Base-by-base conservation (phyloP, 2,797 vertebrate species). In the Poecilia velifera region DNA sequence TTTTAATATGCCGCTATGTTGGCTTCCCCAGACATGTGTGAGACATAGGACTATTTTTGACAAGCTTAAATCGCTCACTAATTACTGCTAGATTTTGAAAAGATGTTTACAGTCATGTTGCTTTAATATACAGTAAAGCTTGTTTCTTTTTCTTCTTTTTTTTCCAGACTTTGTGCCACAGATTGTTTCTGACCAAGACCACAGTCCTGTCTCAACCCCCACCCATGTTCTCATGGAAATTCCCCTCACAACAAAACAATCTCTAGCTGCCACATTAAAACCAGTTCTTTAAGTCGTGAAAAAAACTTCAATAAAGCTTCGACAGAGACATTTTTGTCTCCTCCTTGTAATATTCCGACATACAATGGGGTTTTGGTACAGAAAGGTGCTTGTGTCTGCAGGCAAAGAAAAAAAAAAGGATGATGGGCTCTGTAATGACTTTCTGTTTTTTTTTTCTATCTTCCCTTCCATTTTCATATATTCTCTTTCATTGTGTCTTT, bases 151-250 rank as follows among this genome's bases (percentile, higher is more conserved):
- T 51, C 34, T 34, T 34, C 0, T 72, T 73, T 47, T 76, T 66
- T 36, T 25, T 76, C 55, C 79, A 73, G 80, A 43, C 72, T 45
- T 62, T 76, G 71, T 57, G 71, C 49, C 80, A 68, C 78, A 86
- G 78, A 74, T 84, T 89, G 84, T 87, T 77, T 91, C 82, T 76
- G 78, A 88, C 87, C 84, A 78, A 72, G 85, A 90, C 87, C 88
- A 81, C 77, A 74, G 81, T 86, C 86, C 77, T 75, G 81, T 86
- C 86, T 86, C 86, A 73, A 85, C 83, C 34, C 62, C 62, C 62
- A 16, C 36, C 36, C 20, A 41, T 74, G 78, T 80, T 90, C 81
- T 90, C 88, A 86, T 94, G 91, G 91, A 94, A 94, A 93, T 81
- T 91, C 76, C 88, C 78, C 77, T 91, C 86, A 87, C 87, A 88